Evolutionary conservation across 1,140 invertebrate species (phyloP).

Genomic region (Trichonephila inaurata): DNA sequence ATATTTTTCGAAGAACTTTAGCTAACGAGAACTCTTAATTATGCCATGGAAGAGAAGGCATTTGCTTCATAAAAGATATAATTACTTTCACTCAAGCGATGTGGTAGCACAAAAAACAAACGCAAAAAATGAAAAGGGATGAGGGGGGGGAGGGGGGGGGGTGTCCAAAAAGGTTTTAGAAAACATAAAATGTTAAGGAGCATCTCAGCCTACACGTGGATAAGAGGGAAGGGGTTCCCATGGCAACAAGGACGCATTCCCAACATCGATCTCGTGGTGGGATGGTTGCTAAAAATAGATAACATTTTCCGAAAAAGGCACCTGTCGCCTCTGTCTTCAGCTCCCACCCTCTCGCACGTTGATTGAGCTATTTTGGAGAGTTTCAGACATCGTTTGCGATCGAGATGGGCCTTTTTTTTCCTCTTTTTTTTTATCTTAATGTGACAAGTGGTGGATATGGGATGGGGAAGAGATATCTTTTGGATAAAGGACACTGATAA

Average conservation of each 20-base stretch:
- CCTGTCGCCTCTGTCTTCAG: constrained; percentile 56
- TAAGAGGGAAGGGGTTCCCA: constrained; percentile 7
- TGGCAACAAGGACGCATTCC: constrained; percentile 42
- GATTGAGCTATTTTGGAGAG: constrained; percentile 59
- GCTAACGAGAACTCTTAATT: constrained; percentile 2
- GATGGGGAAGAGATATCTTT: not conserved
- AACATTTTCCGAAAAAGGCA: constrained; percentile 60
- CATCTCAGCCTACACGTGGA: constrained; percentile 41
- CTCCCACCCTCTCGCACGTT: constrained; percentile 24
- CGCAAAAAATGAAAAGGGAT: not conserved
- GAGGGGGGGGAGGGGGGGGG: not conserved
- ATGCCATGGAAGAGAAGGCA: not conserved
- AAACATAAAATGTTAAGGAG: not conserved
- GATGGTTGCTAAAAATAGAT: constrained; percentile 71
- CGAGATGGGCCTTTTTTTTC: not conserved
- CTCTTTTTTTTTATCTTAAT: constrained; percentile 40
- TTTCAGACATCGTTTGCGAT: constrained; percentile 45
- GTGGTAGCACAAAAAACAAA: not conserved
- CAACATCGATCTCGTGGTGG: constrained; percentile 62
- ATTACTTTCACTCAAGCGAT: not conserved
- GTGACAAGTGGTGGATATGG: constrained; percentile 19
- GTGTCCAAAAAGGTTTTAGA: not conserved
- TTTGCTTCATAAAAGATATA: not conserved
- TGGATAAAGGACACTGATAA: not conserved
- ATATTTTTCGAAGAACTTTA: not conserved